Evolutionary conservation across 2,888 invertebrate species (phyloP), one percentile per base, ranked within the genome.

Genomic region (Acrobasis suavella): DNA sequence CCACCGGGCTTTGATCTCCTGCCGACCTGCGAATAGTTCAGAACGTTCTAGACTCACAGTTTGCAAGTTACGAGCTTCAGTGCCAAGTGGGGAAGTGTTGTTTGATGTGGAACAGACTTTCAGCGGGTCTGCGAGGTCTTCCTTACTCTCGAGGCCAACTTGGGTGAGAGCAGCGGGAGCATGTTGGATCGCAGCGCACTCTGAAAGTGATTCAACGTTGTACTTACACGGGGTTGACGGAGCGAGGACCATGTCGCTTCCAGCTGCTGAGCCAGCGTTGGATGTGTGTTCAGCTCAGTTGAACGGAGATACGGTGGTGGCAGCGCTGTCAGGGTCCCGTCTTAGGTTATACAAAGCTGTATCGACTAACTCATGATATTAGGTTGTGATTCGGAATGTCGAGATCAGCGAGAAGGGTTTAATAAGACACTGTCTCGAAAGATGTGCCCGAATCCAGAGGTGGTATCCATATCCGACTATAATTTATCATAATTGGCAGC

Each of bases 171-270:
- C 93, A 0, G 78, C 94, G 0, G 93, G 94, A 0, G 87, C 93
- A 5, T 93, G 95, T 10, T 92, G 96, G 77, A 93, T 96, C 0
- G 95, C 96, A 0, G 96, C 96, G 0, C 95, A 96, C 73, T 95
- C 96, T 65, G 97, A 97, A 82, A 94, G 95, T 60, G 94, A 93
- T n/a, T 94, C 94, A 6, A 85, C 93, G 12, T 82, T 96, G 37
- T 91, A 93, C 58, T 82, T 96, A 0, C 96, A 96, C 91, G 96
- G 95, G 63, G 16, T 93, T 82, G 77, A 93, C 84, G 82, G 88
- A 81, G 65, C 93, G 78, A 73, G 85, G 59, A 81, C 82, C 0
- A 77, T 88, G 73, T 93, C 93, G 0, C 74, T 96, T 60, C 94
- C 95, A 0, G 94, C 95, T 0, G 91, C 93, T 0, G 95, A 95